Evolutionary conservation across 2,113 vertebrate genomes (phyloP).

Genomic region (Melanostigma gelatinosum): DNA sequence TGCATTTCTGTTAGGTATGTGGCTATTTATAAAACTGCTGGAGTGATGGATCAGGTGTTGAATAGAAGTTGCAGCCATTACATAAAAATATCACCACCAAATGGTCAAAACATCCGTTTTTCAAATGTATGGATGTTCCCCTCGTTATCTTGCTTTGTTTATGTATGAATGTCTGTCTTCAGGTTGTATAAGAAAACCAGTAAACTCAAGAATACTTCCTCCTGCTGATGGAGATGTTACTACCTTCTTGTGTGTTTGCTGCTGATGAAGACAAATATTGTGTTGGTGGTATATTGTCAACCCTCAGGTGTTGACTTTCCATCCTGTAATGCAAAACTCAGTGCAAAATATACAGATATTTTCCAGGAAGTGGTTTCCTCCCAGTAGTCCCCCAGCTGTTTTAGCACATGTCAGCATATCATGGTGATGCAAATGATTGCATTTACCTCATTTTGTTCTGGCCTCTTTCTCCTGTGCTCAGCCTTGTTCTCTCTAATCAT

Average conservation of each 20-base stretch:
- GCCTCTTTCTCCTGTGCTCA: constrained; percentile 32
- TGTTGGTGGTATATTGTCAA: constrained; percentile 50
- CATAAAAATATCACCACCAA: constrained; percentile 41
- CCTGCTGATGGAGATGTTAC: constrained; percentile 27
- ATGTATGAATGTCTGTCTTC: constrained; percentile 10
- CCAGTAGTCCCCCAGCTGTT: constrained; percentile 49
- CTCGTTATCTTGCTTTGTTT: constrained; percentile 32
- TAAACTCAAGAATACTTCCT: constrained; percentile 30
- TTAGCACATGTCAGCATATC: constrained; percentile 49
- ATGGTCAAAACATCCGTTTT: constrained; percentile 44
- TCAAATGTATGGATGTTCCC: constrained; percentile 21
- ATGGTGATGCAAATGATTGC: constrained; percentile 30
- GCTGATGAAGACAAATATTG: constrained; percentile 56
- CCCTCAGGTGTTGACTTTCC: constrained; percentile 31
- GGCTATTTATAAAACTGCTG: constrained; percentile 74
- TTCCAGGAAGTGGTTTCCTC: constrained; percentile 36
- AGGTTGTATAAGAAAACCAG: constrained; percentile 18
- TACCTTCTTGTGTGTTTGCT: constrained; percentile 23
- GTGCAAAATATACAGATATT: constrained; percentile 26
- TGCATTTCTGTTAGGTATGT: constrained; percentile 34
- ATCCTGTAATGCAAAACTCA: constrained; percentile 34
- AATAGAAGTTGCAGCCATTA: constrained; percentile 52
- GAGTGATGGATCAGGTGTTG: constrained; percentile 64
- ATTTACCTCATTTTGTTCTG: constrained; percentile 37
- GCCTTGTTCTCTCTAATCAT: constrained; percentile 36